A percentile compares a stretch with the other conserved stretches of the same genome.
Evolutionary conservation across 1,140 invertebrate genomes (phyloP).

Genomic region (Ooceraea biroi): DNA sequence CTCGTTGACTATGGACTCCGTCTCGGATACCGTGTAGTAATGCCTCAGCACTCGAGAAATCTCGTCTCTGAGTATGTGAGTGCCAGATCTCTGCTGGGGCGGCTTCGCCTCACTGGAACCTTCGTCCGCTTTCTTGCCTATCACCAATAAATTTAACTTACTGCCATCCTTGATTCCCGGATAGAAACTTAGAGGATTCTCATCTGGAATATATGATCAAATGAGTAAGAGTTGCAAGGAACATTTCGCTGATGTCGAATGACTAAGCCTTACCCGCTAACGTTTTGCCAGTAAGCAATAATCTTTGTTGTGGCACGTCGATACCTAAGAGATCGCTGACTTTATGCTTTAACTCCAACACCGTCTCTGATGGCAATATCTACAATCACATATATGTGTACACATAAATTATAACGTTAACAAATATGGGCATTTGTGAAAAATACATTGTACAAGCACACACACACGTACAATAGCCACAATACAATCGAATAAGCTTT

Average conservation of each 20-base stretch:
- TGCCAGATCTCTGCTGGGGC: conserved; percentile 72
- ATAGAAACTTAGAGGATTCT: conserved; percentile 84
- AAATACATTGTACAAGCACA: too few relatives aligned
- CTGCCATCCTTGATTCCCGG: conserved; percentile 84
- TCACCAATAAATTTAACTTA: conserved; percentile 81
- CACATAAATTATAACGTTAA: neutral
- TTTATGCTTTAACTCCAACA: conserved; percentile 83
- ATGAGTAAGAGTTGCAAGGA: too few relatives aligned
- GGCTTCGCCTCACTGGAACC: conserved; percentile 71
- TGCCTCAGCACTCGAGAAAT: conserved; percentile 82
- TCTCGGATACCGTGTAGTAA: conserved; percentile 83
- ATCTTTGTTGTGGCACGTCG: conserved; percentile 81
- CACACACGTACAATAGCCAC: too few relatives aligned
- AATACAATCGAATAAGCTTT: too few relatives aligned
- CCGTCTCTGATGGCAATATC: conserved; percentile 82
- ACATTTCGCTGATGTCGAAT: neutral
- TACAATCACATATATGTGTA: conserved; percentile 54
- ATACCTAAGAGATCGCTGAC: conserved; percentile 81
- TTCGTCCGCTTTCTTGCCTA: conserved; percentile 79
- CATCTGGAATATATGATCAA: conserved; percentile 77
- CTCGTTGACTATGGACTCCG: conserved; percentile 83
- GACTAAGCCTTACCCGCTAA: conserved; percentile 77
- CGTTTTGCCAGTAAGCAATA: conserved; percentile 82
- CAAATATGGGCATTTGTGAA: too few relatives aligned
- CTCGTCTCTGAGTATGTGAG: conserved; percentile 79